Conservation (phyloP, 2,888 invertebrate genomes). For the Trichopoda pennipes region DNA sequence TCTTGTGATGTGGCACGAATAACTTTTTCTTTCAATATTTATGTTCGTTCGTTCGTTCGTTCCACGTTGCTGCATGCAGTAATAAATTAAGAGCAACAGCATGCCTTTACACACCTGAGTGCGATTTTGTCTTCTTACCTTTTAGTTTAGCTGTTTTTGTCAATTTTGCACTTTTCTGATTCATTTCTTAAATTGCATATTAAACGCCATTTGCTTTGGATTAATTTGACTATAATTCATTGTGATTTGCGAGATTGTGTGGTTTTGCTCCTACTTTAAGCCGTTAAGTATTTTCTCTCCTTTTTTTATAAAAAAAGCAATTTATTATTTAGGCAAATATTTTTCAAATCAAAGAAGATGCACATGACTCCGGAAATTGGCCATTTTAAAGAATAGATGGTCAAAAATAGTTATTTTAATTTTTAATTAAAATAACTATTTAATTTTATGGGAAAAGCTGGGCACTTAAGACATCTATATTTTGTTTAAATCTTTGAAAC, state of each 20-base stretch:
- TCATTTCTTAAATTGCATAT: slow-evolving; percentile 52
- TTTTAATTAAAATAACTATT: too few species aligned
- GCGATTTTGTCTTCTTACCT: slow-evolving; percentile 45
- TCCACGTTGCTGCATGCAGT: slow-evolving; percentile 15
- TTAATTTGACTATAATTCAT: slow-evolving; percentile 67
- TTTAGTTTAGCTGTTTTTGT: neutral
- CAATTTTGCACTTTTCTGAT: slow-evolving; percentile 29
- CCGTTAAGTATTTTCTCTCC: too few species aligned
- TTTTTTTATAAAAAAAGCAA: neutral
- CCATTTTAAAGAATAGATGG: too few species aligned
- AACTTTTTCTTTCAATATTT: slow-evolving; percentile 16
- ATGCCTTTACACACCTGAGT: slow-evolving; percentile 66
- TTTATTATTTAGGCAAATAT: slow-evolving; percentile 4
- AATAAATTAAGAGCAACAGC: slow-evolving; percentile 69
- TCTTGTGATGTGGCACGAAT: slow-evolving; percentile 13
- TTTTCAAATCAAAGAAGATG: neutral
- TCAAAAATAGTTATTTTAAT: too few species aligned
- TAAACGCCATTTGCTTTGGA: slow-evolving; percentile 61
- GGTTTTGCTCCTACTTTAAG: slow-evolving; percentile 18
- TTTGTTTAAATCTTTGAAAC: too few species aligned
- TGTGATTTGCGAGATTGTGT: slow-evolving; percentile 42
- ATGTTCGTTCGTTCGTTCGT: slow-evolving; percentile 30
- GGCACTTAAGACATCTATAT: too few species aligned
- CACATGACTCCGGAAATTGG: too few species aligned
- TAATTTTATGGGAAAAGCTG: too few species aligned